Base-by-base conservation (phyloP, 1,140 invertebrate genomes). In the Hylyphantes graminicola region DNA sequence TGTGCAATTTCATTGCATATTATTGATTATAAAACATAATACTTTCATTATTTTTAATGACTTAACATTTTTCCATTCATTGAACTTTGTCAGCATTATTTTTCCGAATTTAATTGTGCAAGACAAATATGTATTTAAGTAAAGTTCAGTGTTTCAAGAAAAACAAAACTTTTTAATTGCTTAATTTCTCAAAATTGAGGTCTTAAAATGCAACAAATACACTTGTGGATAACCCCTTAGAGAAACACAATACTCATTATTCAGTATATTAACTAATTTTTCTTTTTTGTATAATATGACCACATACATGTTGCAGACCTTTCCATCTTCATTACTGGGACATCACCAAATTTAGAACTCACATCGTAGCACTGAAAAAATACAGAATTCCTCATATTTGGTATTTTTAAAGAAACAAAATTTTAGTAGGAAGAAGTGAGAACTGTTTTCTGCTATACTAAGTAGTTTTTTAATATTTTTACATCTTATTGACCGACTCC, bases 261-360 rank as follows among this genome's bases (percentile, higher is more conserved):
- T 61, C 57, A 61, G 17, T 61, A 61, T 61, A 61, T 12, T 61
- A 61, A 35, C 35, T 35, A 35, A n/a, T 35, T 48, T 19, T 59
- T 67, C 81, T 86, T 19, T 51, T 76, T 90, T 91, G 11, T 59
- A 70, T 35, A 57, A 9, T 79, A 61, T 81, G 65, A 73, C 67
- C 72, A 83, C 79, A 81, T 83, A 94, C 96, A 96, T 73, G 95
- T 95, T 57, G 95, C 96, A 86, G 95, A 95, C 86, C 96, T 92
- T 89, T 98, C 96, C 94, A 98, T 96, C 90, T 96, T 94, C 87
- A 97, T 91, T 12, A 96, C 90, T 76, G 93, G 93, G 87, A 92
- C 92, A 86, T 93, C 93, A 85, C 92, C 92, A 87, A 93, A 94
- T 87, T 90, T 92, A 87, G 93, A 92, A 87, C 94, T 93, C 15